A percentile compares a stretch with the other conserved stretches of the same genome.
Conservation (phyloP, 2,113 vertebrate species). For the Rousettus leschenaultii region DNA sequence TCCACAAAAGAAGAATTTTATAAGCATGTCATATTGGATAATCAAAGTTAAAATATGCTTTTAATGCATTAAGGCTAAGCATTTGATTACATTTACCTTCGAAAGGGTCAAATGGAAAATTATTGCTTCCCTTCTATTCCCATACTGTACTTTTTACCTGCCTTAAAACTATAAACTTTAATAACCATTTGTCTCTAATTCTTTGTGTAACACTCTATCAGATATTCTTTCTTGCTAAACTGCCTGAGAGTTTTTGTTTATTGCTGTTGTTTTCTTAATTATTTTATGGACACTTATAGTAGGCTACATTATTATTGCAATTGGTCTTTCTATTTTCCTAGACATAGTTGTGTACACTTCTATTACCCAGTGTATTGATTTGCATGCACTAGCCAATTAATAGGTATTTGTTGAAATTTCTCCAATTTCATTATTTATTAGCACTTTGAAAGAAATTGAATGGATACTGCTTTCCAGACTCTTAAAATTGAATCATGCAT, state of each 20-base stretch:
- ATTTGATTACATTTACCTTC: not conserved
- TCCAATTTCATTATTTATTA: not conserved
- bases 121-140: not conserved
- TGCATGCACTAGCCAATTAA: not conserved
- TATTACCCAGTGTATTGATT: not conserved
- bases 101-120: not conserved
- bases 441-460: not conserved
- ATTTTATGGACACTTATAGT: not conserved
- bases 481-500: not conserved
- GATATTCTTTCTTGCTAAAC: not conserved
- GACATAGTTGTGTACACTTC: not conserved
- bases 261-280: not conserved
- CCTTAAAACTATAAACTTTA: not conserved
- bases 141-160: not conserved
- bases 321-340: not conserved
- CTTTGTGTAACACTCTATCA: not conserved
- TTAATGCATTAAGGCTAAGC: not conserved
- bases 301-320: not conserved
- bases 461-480: not conserved
- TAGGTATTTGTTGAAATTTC: not conserved
- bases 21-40: not conserved
- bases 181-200: not conserved
- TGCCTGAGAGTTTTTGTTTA: not conserved
- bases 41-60: not conserved
- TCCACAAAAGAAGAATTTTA: not conserved